A percentile compares a stretch with the other conserved stretches of the same genome.
Evolutionary conservation across 2,888 invertebrate genomes (phyloP).

Genomic region (Pheosia tremula): DNA sequence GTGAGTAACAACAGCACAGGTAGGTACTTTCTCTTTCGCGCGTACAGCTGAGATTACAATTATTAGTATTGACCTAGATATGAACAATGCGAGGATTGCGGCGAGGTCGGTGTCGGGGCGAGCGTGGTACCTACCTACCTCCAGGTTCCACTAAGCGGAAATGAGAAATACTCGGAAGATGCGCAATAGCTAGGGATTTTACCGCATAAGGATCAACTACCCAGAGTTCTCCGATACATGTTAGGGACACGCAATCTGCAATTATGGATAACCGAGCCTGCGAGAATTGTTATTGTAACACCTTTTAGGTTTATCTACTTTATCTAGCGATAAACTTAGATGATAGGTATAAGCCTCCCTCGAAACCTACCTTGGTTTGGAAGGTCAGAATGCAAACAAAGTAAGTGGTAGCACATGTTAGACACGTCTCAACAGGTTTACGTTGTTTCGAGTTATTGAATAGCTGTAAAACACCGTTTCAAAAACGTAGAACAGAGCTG

Average conservation of each 20-base stretch:
- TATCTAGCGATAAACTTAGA: no score
- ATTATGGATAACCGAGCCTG: not conserved
- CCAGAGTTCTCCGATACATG: not conserved
- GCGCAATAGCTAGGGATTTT: not conserved
- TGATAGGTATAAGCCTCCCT: no score
- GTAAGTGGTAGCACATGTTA: no score
- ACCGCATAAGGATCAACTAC: not conserved
- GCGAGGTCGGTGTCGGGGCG: not conserved
- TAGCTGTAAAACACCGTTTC: no score
- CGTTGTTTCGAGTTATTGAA: no score
- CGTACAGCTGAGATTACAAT: conserved; percentile 41
- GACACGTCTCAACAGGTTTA: no score
- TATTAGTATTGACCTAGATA: conserved; percentile 46
- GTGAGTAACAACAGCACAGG: conserved; percentile 39
- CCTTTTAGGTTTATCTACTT: no score
- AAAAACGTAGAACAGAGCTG: no score
- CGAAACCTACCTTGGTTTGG: no score
- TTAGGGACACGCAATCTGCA: no score
- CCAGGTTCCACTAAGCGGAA: not conserved
- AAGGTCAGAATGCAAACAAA: no score
- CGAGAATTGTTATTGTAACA: no score
- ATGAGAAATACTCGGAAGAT: not conserved
- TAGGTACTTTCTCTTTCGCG: conserved; percentile 57
- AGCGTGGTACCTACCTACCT: not conserved
- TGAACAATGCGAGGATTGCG: conserved; percentile 11